Base-by-base conservation (phyloP, 1,140 invertebrate species). In the Scaptomyza montana region DNA sequence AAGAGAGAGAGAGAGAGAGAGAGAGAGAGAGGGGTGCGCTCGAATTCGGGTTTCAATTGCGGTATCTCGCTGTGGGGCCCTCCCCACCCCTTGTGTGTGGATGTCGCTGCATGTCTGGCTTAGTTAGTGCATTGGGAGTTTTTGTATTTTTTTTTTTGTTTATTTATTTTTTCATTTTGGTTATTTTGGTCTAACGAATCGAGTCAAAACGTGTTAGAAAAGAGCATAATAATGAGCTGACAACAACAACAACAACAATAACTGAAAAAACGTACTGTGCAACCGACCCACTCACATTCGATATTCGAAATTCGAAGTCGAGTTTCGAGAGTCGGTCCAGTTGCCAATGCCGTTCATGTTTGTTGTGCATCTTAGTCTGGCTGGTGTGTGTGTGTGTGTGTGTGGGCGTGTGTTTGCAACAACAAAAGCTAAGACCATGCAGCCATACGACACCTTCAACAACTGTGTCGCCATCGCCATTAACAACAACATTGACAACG, bases 151-250 rank as follows among this genome's bases (percentile, higher is more conserved):
- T 39, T 39, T 8, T 39, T 39, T 10, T 10, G 10, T 0, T 39
- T 39, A 1, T 30, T 6, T 30, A 1, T 30, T 1, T 16, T 16
- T 16, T 16, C 16, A 16, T 25, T 30, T 30, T 12, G 2, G 21
- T 25, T 25, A 25, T 43, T 77, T 64, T 65, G 61, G 57, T 57
- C 54, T 69, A 74, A 57, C 67, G 72, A 75, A 66, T 71, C 76
- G 75, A 71, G 74, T 75, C 71, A 61, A 69, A 80, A 79, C 73
- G 78, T 80, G 78, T 86, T 86, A 78, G 82, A 86, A 75, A 70
- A 69, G 75, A 78, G 82, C 74, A 72, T 78, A 78, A 86, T n/a
- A 85, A 84, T 84, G 63, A 73, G 56, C 67, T 64, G 51, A n/a
- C 60, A 64, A 19, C 16, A 56, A 19, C 55, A 49, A 33, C 51